These are phyloP conservation scores for Coilia nasus DNA, from an alignment of 2,797 vertebrate genomes.

Conservation along the genomic window DNA sequence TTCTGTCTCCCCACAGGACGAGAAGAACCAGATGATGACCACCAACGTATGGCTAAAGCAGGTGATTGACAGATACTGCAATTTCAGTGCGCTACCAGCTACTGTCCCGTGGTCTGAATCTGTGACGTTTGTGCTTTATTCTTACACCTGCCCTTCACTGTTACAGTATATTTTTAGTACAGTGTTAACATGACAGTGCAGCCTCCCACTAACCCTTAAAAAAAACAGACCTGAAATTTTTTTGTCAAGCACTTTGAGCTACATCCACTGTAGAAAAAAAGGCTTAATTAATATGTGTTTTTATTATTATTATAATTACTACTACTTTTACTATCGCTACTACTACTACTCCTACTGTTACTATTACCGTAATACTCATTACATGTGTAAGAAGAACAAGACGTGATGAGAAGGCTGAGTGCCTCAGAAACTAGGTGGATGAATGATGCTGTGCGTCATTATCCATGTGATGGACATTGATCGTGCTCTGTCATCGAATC, in stretches of 20 bases:
- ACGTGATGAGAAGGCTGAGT: not conserved
- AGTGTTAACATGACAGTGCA: not conserved
- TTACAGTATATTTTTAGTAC: not conserved
- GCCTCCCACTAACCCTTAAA: not conserved
- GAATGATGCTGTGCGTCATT: not conserved
- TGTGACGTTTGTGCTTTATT: not conserved
- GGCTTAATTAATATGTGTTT: too few species aligned
- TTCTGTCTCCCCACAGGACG: slow-evolving; percentile 69
- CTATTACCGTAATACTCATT: not conserved
- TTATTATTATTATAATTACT: too few species aligned
- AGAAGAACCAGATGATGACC: slow-evolving; percentile 89
- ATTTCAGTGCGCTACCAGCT: not conserved
- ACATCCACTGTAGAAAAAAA: too few species aligned
- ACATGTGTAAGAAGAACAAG: not conserved
- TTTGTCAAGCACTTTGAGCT: too few species aligned
- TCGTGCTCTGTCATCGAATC: not conserved
- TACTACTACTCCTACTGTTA: too few species aligned
- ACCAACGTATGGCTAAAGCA: slow-evolving; percentile 93
- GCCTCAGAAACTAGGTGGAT: not conserved
- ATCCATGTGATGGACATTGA: not conserved
- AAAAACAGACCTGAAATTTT: not conserved
- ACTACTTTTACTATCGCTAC: too few species aligned
- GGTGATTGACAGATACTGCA: slow-evolving; percentile 63
- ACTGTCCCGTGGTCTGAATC: not conserved
- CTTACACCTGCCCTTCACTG: too few species aligned